Evolutionary conservation across 2,888 invertebrate genomes (phyloP), one percentile per base, ranked within the genome.

Genomic region (Synergus itoensis): DNA sequence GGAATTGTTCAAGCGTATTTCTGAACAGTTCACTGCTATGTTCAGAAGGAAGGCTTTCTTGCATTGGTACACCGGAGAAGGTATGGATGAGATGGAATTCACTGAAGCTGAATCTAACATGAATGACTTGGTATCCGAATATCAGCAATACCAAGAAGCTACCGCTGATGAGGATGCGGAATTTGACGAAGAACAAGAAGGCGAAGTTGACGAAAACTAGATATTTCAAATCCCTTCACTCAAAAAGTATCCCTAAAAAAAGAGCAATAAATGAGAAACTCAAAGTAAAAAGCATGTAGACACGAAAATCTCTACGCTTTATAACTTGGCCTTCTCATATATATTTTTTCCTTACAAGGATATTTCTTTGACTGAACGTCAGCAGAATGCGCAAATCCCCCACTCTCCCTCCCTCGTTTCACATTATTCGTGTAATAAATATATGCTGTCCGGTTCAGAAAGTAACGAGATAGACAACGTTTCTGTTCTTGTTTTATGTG

Each of bases 41-140:
- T 99, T 99, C 95, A 95, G 98, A 86, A 96, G 99, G 89, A 98
- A 98, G 93, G 98, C 98, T 91, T 98, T 98, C 96, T 95, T 98
- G 93, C 98, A 98, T 94, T 98, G 98, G 98, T 99, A 98, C 94
- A 98, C 98, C 18, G 98, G 98, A 77, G 98, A 99, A 93, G 98
- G 98, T 80, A 98, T 99, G 98, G 98, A 98, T 93, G 98, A 98
- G 93, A 98, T 98, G 98, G 98, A 99, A 93, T 99, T 98, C 94
- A 98, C 97, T 79, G 98, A 99, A 92, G 99, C 99, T 0, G 99
- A 99, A 93, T 98, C 98, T 89, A 99, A 99, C 94, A 98, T 99
- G 95, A 98, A 97, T 91, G 97, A 97, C 91, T 93, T 97, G 92
- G 97, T 97, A n/a, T 97, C 97, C 4, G 98, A 98, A 92, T 98